phyloP scores from a whole-genome alignment of 2,797 vertebrate genomes.

The Chiloscyllium punctatum region DNA sequence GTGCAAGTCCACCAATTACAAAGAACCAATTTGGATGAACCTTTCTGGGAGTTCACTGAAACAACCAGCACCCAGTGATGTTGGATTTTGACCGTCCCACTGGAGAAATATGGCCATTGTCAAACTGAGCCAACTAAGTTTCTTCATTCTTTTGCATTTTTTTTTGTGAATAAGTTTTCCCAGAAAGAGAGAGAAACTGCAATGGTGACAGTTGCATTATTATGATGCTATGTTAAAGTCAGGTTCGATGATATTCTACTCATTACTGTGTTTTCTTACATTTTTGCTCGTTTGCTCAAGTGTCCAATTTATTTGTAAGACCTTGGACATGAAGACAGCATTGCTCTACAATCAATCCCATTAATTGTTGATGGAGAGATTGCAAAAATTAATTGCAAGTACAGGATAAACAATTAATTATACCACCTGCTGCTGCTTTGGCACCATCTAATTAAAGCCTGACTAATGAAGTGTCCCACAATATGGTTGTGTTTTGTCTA shows the following conservation, averaged over 20 bases:
- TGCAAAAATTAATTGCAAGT: background rate
- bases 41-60: background rate
- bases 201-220: background rate
- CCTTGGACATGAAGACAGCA: background rate
- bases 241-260: background rate
- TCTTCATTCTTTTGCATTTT: background rate
- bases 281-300: background rate
- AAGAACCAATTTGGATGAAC: background rate
- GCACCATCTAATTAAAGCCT: constrained; percentile 13
- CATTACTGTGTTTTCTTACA: background rate
- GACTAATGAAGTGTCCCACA: constrained; percentile 20
- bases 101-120: background rate
- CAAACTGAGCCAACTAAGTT: background rate
- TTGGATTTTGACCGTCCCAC: background rate
- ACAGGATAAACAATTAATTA: constrained; percentile 30
- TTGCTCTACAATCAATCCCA: background rate
- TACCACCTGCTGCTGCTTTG: background rate
- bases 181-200: background rate
- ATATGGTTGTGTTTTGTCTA: constrained; percentile 8
- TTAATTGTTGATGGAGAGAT: background rate
- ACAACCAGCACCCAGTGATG: background rate
- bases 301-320: background rate
- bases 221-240: background rate
- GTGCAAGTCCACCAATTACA: background rate
- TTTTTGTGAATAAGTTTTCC: background rate